Evolutionary conservation across 2,888 invertebrate genomes (phyloP), one percentile per base, ranked within the genome.

Genomic region (Anorthoa munda): DNA sequence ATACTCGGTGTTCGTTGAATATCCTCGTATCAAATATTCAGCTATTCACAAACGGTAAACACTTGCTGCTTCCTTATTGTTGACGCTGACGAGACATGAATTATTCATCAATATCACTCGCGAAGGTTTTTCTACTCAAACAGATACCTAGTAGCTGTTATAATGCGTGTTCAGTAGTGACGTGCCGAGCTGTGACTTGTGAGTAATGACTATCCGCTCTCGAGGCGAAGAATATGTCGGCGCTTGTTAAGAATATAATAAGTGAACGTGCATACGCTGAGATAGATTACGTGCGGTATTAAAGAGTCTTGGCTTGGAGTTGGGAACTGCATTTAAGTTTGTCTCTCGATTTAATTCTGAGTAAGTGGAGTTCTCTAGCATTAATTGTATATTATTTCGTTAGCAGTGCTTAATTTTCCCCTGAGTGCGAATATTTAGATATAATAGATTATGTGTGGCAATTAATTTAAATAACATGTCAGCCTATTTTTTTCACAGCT

Each of bases 1-100:
- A 78, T 78, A 78, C 56, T 78, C 18, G 64, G 26, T 55, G 48
- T 46, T 65, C 53, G 61, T 26, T 55, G 78, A 82, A 65, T 67
- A 74, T 79, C 65, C 60, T 61, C 72, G 60, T 71, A 84, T 86
- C 75, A 67, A 76, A 84, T 86, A 82, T 81, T 80, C 78, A 75
- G 68, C 77, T 79, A 79, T 83, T 79, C 83, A 72, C 75, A 81
- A 78, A 78, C 85, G 71, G 85, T 79, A 83, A 85, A 86, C 85
- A 86, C 86, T 86, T 86, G 86, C 84, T 60, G 73, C 63, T 84
- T 86, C 77, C 87, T 78, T 85, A 86, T 86, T 86, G 86, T 86
- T 81, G 85, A 85, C 85, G 85, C 61, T 72, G 81, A 68, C 67
- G 76, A 51, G n/a, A 23, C 72, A 86, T 86, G 85, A 86, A 86